A percentile compares a stretch with the other conserved stretches of the same genome.
phyloP scores from a whole-genome alignment of 2,113 vertebrate species.

The Dasypus novemcinctus region DNA sequence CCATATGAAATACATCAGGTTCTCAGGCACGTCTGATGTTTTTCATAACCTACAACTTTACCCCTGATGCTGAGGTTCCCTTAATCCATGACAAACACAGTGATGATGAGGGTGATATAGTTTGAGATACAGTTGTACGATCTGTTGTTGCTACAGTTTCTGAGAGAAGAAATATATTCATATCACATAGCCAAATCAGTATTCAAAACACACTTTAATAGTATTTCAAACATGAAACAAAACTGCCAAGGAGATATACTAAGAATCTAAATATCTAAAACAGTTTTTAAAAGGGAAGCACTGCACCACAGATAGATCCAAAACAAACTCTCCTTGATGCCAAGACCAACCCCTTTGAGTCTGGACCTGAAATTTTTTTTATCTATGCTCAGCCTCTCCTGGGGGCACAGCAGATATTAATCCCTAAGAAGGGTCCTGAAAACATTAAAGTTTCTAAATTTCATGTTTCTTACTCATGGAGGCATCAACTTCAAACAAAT shows the following conservation, averaged over 20 bases:
- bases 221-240: conserved; percentile 27
- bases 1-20: not conserved
- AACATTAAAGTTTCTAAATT: conserved; percentile 7
- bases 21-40: not conserved
- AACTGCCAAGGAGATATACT: conserved; percentile 11
- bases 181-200: not conserved
- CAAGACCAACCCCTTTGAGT: not conserved
- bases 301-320: not conserved
- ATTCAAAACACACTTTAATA: conserved; percentile 33
- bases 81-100: not conserved
- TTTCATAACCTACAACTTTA: not conserved
- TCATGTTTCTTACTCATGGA: not conserved
- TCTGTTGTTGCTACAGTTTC: not conserved
- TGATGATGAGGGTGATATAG: not conserved
- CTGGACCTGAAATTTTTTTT: not conserved
- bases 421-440: not conserved
- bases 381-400: not conserved
- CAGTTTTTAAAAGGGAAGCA: conserved; percentile 16
- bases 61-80: not conserved
- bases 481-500: not conserved
- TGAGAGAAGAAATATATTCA: conserved; percentile 14
- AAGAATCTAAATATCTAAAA: conserved; percentile 43
- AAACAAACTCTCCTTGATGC: not conserved
- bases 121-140: not conserved
- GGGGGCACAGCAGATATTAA: not conserved